phyloP scores from a whole-genome alignment of 2,797 vertebrate genomes.

The Spinibarbus caldwelli region DNA sequence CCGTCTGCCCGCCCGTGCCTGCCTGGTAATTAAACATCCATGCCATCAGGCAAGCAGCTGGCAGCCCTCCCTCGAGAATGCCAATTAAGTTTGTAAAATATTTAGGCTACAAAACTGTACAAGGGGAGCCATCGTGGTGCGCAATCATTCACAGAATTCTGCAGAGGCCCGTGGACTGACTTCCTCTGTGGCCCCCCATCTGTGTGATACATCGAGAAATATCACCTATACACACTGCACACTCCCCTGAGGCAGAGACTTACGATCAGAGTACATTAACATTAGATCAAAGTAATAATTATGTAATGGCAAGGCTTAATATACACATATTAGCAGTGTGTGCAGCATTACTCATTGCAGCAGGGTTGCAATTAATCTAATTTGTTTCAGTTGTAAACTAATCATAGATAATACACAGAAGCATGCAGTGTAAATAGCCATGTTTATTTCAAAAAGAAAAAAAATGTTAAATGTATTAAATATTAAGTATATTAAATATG shows the following conservation, averaged over 20 bases:
- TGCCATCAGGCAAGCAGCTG: conserved; percentile 85
- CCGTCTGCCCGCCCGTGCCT: conserved; percentile 71
- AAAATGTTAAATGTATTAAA: no score
- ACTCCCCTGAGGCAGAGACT: conserved; percentile 71
- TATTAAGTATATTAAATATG: no score
- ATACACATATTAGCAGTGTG: conserved; percentile 44
- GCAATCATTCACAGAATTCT: conserved; percentile 75
- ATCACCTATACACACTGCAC: conserved; percentile 66
- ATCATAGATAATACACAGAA: not conserved
- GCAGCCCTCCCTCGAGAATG: conserved; percentile 79
- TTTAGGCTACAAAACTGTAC: conserved; percentile 88
- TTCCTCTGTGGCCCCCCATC: conserved; percentile 70
- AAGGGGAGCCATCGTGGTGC: conserved; percentile 75
- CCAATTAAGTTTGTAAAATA: conserved; percentile 89
- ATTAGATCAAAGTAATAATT: conserved; percentile 80
- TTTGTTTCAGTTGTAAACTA: conserved; percentile 43
- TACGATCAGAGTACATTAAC: conserved; percentile 80
- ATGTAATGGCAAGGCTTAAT: conserved; percentile 72
- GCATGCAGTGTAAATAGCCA: not conserved
- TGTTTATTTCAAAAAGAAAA: not conserved
- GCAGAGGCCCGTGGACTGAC: conserved; percentile 71
- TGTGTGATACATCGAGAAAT: conserved; percentile 73
- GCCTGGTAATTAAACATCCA: conserved; percentile 81
- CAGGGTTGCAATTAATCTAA: conserved; percentile 36
- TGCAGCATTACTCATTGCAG: conserved; percentile 45